Percentiles rank a stretch among this genome's conserved stretches.
Conservation (phyloP, 2,113 vertebrate genomes). For the Megaleporinus macrocephalus region DNA sequence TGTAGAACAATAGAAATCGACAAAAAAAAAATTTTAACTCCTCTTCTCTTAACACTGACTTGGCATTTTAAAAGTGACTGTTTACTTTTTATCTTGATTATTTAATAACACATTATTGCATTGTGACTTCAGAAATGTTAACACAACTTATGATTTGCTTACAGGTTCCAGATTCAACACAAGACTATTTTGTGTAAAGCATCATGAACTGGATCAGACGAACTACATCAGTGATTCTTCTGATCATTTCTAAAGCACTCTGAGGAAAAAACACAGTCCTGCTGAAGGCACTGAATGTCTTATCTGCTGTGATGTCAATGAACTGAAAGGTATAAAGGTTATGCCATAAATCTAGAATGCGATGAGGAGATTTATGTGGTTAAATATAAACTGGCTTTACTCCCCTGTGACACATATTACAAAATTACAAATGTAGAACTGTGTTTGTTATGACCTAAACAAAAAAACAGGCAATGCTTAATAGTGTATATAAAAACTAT, state of each 20-base stretch:
- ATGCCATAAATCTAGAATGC: background rate
- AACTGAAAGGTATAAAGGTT: background rate
- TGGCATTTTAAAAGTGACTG: no score
- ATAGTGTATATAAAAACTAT: background rate
- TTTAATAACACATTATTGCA: no score
- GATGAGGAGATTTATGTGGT: background rate
- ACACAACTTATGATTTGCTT: background rate
- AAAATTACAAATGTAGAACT: background rate
- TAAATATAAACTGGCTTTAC: background rate
- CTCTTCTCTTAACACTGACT: no score
- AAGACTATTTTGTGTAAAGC: slow-evolving; percentile 40
- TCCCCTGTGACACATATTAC: background rate
- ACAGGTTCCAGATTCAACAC: slow-evolving; percentile 41
- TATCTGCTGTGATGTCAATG: background rate
- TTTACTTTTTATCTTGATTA: no score
- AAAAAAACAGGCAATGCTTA: background rate
- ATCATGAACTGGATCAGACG: background rate
- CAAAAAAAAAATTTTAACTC: no score
- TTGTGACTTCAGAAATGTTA: no score
- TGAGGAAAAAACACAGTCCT: background rate
- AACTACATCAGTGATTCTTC: background rate
- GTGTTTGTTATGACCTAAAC: background rate
- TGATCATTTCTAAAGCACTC: no score
- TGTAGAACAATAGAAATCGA: no score
- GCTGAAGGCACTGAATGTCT: background rate